Evolutionary conservation across 2,888 invertebrate genomes (phyloP).

Genomic region (Oscheius myriophilus): DNA sequence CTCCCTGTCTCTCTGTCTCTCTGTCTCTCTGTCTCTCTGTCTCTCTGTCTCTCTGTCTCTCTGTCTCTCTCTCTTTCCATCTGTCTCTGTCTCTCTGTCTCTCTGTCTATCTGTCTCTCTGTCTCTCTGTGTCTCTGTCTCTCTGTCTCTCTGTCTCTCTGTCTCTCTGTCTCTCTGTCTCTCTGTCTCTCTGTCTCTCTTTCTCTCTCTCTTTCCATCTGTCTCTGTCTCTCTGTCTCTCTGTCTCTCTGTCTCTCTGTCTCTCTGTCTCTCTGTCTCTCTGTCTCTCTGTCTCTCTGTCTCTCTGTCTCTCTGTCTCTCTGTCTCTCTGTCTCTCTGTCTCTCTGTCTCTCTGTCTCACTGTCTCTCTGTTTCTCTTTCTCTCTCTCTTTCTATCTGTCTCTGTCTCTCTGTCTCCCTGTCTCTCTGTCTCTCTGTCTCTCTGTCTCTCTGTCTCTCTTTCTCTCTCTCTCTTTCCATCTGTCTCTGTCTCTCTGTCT

Average conservation of each 20-base stretch:
- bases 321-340: neutral
- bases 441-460: slow-evolving; percentile 1
- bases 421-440: neutral
- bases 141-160: slow-evolving; percentile 10
- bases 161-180: neutral
- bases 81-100: neutral
- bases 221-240: neutral
- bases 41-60: neutral
- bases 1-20: neutral
- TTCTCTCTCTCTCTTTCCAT: no score
- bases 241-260: neutral
- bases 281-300: neutral
- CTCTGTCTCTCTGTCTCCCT: neutral
- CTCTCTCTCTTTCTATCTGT: neutral
- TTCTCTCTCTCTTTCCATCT: neutral
- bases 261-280: no score
- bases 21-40: neutral
- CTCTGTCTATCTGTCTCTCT: neutral
- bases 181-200: neutral
- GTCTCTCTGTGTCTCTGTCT: neutral
- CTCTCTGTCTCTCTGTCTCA: neutral
- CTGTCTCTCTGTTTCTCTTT: no score
- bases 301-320: neutral
- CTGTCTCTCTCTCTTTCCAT: neutral
- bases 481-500: no score